These are phyloP conservation scores for Crenichthys baileyi DNA, from an alignment of 2,797 vertebrate genomes.

Conservation along the genomic window DNA sequence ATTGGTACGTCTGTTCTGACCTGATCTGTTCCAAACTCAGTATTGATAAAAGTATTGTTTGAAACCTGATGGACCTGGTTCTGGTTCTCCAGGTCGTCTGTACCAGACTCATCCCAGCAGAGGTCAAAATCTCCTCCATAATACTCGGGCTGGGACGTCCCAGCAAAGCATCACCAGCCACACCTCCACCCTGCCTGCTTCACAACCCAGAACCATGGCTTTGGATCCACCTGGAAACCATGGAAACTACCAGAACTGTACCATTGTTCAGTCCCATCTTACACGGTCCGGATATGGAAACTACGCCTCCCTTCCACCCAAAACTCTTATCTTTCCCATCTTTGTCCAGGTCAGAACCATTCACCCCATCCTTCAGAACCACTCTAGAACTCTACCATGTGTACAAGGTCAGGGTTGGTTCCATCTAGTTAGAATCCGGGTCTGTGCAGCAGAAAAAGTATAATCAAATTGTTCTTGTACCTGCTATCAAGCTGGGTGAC, in stretches of 20 bases:
- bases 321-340: constrained; percentile 85
- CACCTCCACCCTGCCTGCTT: constrained; percentile 63
- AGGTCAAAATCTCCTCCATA: constrained; percentile 59
- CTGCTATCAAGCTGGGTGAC: no score
- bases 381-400: neutral
- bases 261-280: constrained; percentile 85
- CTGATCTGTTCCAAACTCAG: neutral
- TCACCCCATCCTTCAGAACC: neutral
- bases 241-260: constrained; percentile 90
- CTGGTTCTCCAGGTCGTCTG: constrained; percentile 62
- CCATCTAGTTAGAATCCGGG: neutral
- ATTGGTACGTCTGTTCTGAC: constrained; percentile 66
- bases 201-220: neutral
- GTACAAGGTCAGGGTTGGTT: neutral
- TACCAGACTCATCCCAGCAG: constrained; percentile 80
- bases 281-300: constrained; percentile 85
- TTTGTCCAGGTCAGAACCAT: constrained; percentile 35
- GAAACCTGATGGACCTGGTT: neutral
- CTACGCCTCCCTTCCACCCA: constrained; percentile 85
- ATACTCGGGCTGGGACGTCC: constrained; percentile 75
- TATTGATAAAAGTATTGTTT: neutral
- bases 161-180: constrained; percentile 54
- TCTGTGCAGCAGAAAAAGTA: no score
- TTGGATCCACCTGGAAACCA: constrained; percentile 77
- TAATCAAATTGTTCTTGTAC: no score